These are phyloP conservation scores for Chloroceryle aenea DNA, from an alignment of 2,113 vertebrate genomes.

Conservation along the genomic window DNA sequence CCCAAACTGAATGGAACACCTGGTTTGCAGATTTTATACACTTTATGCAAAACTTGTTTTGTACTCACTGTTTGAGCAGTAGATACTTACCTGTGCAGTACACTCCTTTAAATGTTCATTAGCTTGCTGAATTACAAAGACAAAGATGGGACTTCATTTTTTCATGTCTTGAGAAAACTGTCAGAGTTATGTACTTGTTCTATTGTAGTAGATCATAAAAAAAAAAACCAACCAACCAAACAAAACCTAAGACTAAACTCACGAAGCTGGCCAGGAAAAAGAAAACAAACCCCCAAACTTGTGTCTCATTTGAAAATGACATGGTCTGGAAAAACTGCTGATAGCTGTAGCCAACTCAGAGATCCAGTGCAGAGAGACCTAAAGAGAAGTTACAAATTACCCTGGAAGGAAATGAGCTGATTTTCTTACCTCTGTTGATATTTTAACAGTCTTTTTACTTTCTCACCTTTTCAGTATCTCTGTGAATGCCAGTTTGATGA, in stretches of 20 bases:
- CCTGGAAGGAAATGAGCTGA: not conserved
- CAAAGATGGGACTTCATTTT: not conserved
- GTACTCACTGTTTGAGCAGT: not conserved
- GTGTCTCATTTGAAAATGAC: not conserved
- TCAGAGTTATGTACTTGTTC: not conserved
- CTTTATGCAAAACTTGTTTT: not conserved
- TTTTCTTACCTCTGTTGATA: not conserved
- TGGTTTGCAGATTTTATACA: not conserved
- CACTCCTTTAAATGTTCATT: not conserved
- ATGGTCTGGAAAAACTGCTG: not conserved
- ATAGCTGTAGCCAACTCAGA: not conserved
- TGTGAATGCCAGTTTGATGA: conserved; percentile 99
- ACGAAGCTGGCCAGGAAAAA: not conserved
- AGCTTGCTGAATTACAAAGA: not conserved
- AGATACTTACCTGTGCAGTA: not conserved
- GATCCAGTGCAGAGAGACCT: not conserved
- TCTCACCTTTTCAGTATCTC: conserved; percentile 83
- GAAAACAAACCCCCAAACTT: not conserved
- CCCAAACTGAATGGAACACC: not conserved
- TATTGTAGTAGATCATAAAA: not conserved
- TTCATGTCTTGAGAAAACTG: not conserved
- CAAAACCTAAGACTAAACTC: not conserved
- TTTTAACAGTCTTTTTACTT: not conserved
- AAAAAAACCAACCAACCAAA: no score
- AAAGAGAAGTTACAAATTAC: not conserved